phyloP scores from a whole-genome alignment of 2,113 vertebrate genomes.

The Pungitius pungitius region DNA sequence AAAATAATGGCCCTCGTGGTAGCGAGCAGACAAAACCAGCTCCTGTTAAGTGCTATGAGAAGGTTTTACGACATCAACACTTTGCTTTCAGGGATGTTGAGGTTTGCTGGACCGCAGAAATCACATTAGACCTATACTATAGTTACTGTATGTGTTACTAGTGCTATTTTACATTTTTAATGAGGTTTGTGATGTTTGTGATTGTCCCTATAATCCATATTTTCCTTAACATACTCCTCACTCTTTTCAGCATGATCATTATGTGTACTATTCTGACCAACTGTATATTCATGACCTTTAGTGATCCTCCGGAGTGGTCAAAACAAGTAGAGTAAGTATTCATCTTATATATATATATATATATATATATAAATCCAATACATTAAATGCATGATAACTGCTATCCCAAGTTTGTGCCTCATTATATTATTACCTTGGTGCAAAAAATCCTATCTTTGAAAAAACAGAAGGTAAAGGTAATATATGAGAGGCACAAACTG shows the following conservation, averaged over 20 bases:
- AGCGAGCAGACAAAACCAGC: constrained; percentile 23
- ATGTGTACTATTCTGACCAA: constrained; percentile 99
- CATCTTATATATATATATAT: constrained; percentile 24
- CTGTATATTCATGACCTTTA: constrained; percentile 99
- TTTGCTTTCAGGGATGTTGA: constrained; percentile 3
- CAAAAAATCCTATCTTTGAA: neutral
- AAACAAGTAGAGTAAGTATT: constrained; percentile 98
- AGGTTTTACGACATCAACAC: constrained; percentile 29
- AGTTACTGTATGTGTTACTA: neutral
- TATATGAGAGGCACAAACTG: neutral
- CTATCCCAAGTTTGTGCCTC: neutral
- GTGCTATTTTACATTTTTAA: neutral
- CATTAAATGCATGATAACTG: constrained; percentile 7
- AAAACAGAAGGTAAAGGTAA: neutral
- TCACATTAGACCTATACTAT: neutral
- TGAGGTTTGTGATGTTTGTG: constrained; percentile 4
- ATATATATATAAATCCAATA: neutral
- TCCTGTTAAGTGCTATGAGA: constrained; percentile 49
- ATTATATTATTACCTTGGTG: neutral
- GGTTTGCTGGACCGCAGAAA: neutral
- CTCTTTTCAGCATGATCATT: constrained; percentile 99
- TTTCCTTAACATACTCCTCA: constrained; percentile 81
- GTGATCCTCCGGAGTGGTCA: constrained; percentile 97
- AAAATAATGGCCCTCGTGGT: constrained; percentile 53
- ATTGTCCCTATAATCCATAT: neutral